Percentiles rank a stretch among this genome's conserved stretches.
phyloP scores from a whole-genome alignment of 2,113 vertebrate species.

The Neolamprologus variostigma region DNA sequence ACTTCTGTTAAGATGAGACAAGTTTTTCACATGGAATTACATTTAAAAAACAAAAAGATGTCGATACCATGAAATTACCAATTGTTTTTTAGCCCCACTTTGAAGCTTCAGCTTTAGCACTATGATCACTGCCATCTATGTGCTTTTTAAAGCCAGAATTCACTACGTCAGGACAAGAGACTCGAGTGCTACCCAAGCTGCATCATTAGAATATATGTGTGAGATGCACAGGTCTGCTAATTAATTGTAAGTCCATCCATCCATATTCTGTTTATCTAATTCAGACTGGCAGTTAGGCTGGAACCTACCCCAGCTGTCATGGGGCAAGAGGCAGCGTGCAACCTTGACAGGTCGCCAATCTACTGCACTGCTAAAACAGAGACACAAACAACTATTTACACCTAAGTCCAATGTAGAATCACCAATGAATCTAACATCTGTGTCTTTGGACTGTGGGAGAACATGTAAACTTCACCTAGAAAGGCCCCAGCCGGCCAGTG shows the following conservation, averaged over 20 bases:
- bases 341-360: not conserved
- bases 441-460: not conserved
- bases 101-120: not conserved
- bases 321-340: not conserved
- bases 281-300: not conserved
- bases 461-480: not conserved
- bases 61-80: not conserved
- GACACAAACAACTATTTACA: not conserved
- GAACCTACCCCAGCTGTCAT: not conserved
- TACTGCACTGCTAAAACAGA: not conserved
- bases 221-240: not conserved
- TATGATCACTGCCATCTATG: not conserved
- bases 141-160: not conserved
- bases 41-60: not conserved
- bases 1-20: not conserved
- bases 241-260: rapidly evolving
- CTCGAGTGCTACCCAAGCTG: not conserved
- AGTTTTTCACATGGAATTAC: not conserved
- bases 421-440: not conserved
- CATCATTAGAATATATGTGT: not conserved
- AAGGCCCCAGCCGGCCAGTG: not conserved
- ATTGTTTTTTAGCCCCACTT: not conserved
- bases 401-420: not conserved
- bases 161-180: not conserved
- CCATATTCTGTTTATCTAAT: not conserved